A percentile compares a stretch with the other conserved stretches of the same genome.
These are phyloP conservation scores for Callorhinus ursinus DNA, from an alignment of 2,113 vertebrate genomes.

Conservation along the genomic window DNA sequence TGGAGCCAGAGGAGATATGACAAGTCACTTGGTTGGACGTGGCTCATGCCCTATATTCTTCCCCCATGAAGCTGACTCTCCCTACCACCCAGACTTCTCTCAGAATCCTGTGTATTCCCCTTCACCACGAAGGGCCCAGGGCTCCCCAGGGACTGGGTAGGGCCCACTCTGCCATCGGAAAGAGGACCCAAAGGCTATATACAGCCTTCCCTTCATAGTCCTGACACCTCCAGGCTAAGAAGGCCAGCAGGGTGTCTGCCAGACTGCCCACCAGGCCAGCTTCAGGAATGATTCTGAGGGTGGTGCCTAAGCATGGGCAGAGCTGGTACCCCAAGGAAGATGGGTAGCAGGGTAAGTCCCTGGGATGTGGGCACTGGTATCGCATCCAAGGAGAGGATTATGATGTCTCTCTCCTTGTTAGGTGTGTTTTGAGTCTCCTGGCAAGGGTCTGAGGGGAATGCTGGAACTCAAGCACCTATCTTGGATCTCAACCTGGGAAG, in stretches of 20 bases:
- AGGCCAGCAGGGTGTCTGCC: not conserved
- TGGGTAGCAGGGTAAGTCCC: not conserved
- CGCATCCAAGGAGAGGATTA: not conserved
- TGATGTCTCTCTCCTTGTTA: not conserved
- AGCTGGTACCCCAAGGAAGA: not conserved
- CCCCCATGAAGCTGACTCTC: not conserved
- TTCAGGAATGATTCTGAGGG: not conserved
- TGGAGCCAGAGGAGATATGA: conserved; percentile 77
- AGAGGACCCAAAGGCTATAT: not conserved
- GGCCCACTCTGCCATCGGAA: not conserved
- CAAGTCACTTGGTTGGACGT: not conserved
- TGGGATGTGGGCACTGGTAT: not conserved
- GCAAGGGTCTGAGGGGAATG: not conserved
- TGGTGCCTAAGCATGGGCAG: not conserved
- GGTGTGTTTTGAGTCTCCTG: not conserved
- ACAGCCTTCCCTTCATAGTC: not conserved
- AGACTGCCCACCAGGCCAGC: not conserved
- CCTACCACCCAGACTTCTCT: not conserved
- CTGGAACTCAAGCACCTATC: not conserved
- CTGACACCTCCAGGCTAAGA: not conserved
- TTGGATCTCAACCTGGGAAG: conserved; percentile 11
- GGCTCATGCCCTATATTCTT: not conserved
- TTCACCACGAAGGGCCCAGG: not conserved
- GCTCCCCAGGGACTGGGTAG: not conserved
- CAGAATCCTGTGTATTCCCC: not conserved